Evolutionary conservation across 2,888 invertebrate species (phyloP).

Genomic region (Sinohyriopsis cumingii): DNA sequence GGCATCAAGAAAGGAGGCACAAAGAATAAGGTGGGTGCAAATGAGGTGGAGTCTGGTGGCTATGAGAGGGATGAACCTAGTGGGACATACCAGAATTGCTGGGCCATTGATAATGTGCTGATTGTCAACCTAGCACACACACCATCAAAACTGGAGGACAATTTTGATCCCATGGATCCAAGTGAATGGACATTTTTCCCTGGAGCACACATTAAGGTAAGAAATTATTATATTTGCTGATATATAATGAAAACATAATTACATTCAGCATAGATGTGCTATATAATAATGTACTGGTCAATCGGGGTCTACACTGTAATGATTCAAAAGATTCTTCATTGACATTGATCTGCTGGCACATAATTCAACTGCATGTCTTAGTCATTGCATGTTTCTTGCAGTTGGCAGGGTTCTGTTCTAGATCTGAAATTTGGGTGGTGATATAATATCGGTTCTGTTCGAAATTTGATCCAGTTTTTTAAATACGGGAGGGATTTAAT

Average conservation of each 20-base stretch:
- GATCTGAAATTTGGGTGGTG: no score
- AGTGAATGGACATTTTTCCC: slow-evolving; percentile 72
- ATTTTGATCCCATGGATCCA: slow-evolving; percentile 71
- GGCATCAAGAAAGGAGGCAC: slow-evolving; percentile 2
- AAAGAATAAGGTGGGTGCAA: background rate
- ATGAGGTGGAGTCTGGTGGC: slow-evolving; percentile 3
- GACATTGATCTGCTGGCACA: no score
- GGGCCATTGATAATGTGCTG: slow-evolving; percentile 71
- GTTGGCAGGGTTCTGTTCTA: no score
- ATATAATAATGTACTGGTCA: no score
- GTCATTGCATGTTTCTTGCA: background rate
- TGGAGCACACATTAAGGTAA: slow-evolving; percentile 70
- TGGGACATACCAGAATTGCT: slow-evolving; percentile 63
- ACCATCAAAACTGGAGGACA: slow-evolving; percentile 62
- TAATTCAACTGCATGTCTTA: background rate
- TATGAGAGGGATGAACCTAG: slow-evolving; percentile 13
- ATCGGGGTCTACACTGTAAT: no score
- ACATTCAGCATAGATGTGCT: no score
- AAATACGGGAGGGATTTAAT: no score
- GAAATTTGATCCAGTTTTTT: no score
- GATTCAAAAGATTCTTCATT: no score
- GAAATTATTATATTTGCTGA: slow-evolving; percentile 2
- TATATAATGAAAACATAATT: no score
- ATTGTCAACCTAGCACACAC: slow-evolving; percentile 66
- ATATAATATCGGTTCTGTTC: no score